Evolutionary conservation across 2,797 vertebrate species (phyloP).

Genomic region (Crenuchus spilurus): DNA sequence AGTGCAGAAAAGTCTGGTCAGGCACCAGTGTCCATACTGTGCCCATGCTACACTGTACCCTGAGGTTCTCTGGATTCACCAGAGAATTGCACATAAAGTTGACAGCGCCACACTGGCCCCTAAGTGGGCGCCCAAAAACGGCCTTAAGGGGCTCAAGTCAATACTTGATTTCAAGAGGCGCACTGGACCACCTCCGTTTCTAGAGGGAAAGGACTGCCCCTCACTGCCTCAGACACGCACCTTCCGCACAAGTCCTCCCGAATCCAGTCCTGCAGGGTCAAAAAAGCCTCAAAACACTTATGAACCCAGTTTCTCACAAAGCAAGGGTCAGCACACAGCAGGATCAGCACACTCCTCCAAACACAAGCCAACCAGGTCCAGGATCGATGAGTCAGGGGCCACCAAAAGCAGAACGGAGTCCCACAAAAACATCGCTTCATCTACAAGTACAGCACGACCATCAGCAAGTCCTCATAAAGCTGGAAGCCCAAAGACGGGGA

Average conservation of each 20-base stretch:
- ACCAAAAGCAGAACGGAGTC: constrained; percentile 56
- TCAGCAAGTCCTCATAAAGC: constrained; percentile 68
- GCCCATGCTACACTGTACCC: constrained; percentile 90
- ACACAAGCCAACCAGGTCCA: constrained; percentile 60
- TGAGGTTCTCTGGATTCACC: constrained; percentile 97
- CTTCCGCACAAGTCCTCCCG: constrained; percentile 85
- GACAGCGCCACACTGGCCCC: constrained; percentile 86
- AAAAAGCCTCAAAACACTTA: constrained; percentile 61
- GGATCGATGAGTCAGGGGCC: constrained; percentile 53
- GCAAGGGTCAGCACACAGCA: constrained; percentile 39
- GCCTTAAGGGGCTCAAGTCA: constrained; percentile 78
- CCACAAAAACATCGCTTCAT: constrained; percentile 70
- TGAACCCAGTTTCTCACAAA: constrained; percentile 46
- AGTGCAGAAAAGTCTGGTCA: constrained; percentile 77
- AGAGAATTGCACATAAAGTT: constrained; percentile 90
- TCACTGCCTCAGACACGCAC: constrained; percentile 82
- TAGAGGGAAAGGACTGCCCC: constrained; percentile 93
- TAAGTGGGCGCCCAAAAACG: constrained; percentile 86
- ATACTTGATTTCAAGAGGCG: constrained; percentile 83
- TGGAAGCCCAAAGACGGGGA: constrained; percentile 68
- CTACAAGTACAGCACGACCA: constrained; percentile 66
- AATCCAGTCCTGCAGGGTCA: constrained; percentile 22
- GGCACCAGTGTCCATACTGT: constrained; percentile 92
- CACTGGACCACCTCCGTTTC: constrained; percentile 91
- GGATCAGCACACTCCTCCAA: constrained; percentile 66